Percentiles rank a stretch among this genome's conserved stretches.
Evolutionary conservation across 2,797 vertebrate genomes (phyloP).

Genomic region (Neostethus bicornis): DNA sequence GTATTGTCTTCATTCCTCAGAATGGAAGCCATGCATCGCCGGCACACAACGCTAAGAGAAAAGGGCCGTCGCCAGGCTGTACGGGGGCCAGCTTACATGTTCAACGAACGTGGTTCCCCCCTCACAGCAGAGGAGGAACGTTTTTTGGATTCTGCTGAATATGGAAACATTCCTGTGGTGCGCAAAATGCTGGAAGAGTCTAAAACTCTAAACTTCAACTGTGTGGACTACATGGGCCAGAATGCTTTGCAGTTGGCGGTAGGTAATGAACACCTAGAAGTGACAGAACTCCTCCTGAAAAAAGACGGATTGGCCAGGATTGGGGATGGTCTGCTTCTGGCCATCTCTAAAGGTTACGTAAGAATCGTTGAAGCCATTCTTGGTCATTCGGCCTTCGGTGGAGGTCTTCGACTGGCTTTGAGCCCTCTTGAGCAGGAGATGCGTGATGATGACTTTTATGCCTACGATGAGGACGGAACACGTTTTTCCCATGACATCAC

Average conservation of each 20-base stretch:
- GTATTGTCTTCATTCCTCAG: constrained; percentile 64
- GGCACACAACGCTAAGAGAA: constrained; percentile 92
- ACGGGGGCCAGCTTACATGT: constrained; percentile 96
- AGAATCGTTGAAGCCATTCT: constrained; percentile 95
- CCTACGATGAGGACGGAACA: constrained; percentile 94
- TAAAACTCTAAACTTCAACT: constrained; percentile 95
- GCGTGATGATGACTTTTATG: constrained; percentile 93
- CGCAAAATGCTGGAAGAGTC: constrained; percentile 98
- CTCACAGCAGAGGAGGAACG: constrained; percentile 93
- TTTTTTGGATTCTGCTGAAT: constrained; percentile 93
- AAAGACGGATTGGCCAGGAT: constrained; percentile 92
- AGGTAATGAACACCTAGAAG: constrained; percentile 94
- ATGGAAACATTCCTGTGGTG: constrained; percentile 96
- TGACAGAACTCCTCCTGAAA: constrained; percentile 93
- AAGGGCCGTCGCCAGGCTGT: constrained; percentile 95
- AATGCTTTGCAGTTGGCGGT: constrained; percentile 94
- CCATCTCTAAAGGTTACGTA: constrained; percentile 96
- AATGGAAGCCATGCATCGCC: constrained; percentile 89
- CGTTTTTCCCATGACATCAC: constrained; percentile 96
- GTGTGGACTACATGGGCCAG: constrained; percentile 98
- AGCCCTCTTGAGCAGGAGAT: constrained; percentile 94
- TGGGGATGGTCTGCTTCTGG: constrained; percentile 90
- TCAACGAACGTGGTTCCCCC: constrained; percentile 93
- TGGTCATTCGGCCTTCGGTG: constrained; percentile 89
- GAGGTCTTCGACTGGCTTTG: constrained; percentile 87